A percentile compares a stretch with the other conserved stretches of the same genome.
These are phyloP conservation scores for Neostethus bicornis DNA, from an alignment of 2,797 vertebrate species.

Conservation along the genomic window DNA sequence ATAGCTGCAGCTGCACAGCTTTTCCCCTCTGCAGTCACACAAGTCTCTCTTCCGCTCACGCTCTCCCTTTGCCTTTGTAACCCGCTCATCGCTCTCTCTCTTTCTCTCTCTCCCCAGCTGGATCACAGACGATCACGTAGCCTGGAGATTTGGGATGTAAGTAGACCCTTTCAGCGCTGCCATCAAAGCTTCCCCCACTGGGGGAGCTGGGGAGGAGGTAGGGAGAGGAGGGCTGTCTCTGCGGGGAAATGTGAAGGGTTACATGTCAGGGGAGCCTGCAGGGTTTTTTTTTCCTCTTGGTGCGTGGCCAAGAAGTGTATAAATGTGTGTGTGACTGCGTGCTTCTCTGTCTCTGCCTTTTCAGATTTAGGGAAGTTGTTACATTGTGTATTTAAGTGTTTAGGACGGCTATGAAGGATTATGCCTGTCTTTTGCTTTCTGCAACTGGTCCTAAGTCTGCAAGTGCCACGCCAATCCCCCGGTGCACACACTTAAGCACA, in stretches of 20 bases:
- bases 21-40: slow-evolving; percentile 68
- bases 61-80: slow-evolving; percentile 67
- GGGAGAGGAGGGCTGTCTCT: slow-evolving; percentile 50
- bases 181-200: slow-evolving; percentile 75
- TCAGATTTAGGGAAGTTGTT: slow-evolving; percentile 71
- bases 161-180: slow-evolving; percentile 81
- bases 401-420: slow-evolving; percentile 73
- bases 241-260: slow-evolving; percentile 75
- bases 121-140: slow-evolving; percentile 85
- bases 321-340: slow-evolving; percentile 12
- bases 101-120: slow-evolving; percentile 76
- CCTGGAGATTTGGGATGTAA: slow-evolving; percentile 89
- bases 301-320: slow-evolving; percentile 56
- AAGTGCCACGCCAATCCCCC: slow-evolving; percentile 64
- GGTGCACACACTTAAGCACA: slow-evolving; percentile 50
- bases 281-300: slow-evolving; percentile 61
- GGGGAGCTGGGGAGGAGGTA: slow-evolving; percentile 42
- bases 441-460: slow-evolving; percentile 70
- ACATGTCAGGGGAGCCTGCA: slow-evolving; percentile 70
- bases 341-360: slow-evolving; percentile 54
- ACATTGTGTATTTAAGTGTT: slow-evolving; percentile 73
- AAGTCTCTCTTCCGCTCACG: slow-evolving; percentile 67
- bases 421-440: slow-evolving; percentile 70
- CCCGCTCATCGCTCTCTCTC: slow-evolving; percentile 57
- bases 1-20: slow-evolving; percentile 76